These are phyloP conservation scores for Chymomyza costata DNA, from an alignment of 1,140 invertebrate genomes.

Conservation along the genomic window DNA sequence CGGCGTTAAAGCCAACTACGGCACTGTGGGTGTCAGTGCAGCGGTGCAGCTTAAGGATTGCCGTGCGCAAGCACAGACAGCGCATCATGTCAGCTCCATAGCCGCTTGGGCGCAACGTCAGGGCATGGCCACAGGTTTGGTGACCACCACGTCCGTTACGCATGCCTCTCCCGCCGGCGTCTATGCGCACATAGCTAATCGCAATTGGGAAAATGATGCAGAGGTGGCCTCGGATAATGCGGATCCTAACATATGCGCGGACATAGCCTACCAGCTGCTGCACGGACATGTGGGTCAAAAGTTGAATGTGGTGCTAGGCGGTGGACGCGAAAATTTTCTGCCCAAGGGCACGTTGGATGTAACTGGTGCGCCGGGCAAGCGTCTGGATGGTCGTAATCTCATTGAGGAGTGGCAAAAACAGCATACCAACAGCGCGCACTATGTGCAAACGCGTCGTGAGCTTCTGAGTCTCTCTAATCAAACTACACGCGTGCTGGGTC, in stretches of 20 bases:
- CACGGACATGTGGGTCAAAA: conserved; percentile 80
- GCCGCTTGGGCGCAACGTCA: conserved; percentile 82
- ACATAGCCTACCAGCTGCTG: conserved; percentile 86
- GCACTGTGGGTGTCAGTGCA: conserved; percentile 83
- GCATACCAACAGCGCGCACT: conserved; percentile 76
- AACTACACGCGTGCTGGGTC: conserved; percentile 76
- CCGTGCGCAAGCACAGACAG: conserved; percentile 75
- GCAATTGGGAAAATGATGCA: conserved; percentile 87
- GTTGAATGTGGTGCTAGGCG: conserved; percentile 84
- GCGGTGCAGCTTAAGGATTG: conserved; percentile 79
- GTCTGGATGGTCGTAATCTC: conserved; percentile 82
- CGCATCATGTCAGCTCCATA: conserved; percentile 80
- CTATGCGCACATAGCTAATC: conserved; percentile 84
- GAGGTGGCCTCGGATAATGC: conserved; percentile 76
- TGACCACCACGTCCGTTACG: conserved; percentile 87
- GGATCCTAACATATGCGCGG: conserved; percentile 77
- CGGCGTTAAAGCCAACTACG: conserved; percentile 88
- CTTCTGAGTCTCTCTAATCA: conserved; percentile 74
- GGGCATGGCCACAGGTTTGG: conserved; percentile 81
- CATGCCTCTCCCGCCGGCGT: conserved; percentile 85
- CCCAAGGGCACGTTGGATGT: conserved; percentile 75
- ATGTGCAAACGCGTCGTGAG: conserved; percentile 80
- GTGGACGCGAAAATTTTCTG: conserved; percentile 84
- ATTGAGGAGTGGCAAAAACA: conserved; percentile 82
- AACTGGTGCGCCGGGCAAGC: conserved; percentile 65